Conservation (phyloP, 35 echinoderm and acorn worm genomes). For the Ptychodera flava region DNA sequence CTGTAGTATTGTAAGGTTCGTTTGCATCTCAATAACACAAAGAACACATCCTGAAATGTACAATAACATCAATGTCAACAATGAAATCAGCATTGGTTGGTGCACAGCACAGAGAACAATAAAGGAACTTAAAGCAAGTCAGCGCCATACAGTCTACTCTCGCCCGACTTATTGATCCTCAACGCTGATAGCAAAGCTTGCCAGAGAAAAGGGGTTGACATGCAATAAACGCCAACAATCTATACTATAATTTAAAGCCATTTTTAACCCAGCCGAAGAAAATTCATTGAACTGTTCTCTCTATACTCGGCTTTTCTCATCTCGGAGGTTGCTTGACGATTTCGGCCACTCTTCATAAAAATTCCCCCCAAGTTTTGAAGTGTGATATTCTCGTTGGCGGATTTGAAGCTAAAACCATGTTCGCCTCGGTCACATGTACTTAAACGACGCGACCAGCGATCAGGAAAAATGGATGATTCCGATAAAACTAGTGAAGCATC, state of each 20-base stretch:
- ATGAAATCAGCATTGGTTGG: background rate
- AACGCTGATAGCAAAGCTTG: background rate
- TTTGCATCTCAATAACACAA: background rate
- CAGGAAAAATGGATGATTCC: background rate
- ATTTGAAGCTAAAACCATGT: no score
- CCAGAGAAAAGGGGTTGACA: background rate
- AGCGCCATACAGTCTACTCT: background rate
- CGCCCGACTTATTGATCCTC: background rate
- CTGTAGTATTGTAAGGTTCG: background rate
- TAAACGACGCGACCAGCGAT: no score
- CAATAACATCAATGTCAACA: slow-evolving; percentile 1
- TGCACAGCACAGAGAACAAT: background rate
- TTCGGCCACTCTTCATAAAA: no score
- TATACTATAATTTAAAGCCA: background rate
- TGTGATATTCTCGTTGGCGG: no score
- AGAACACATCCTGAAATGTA: background rate
- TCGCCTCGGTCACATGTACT: no score
- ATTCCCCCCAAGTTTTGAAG: no score
- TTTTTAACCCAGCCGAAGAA: background rate
- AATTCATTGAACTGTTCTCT: no score
- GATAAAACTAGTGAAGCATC: background rate
- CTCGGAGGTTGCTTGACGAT: no score
- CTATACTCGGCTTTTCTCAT: no score
- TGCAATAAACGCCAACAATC: background rate
- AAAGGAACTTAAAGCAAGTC: background rate